Evolutionary conservation across 1,140 invertebrate species (phyloP), one percentile per base, ranked within the genome.

Genomic region (Drosophila nigrodunni): DNA sequence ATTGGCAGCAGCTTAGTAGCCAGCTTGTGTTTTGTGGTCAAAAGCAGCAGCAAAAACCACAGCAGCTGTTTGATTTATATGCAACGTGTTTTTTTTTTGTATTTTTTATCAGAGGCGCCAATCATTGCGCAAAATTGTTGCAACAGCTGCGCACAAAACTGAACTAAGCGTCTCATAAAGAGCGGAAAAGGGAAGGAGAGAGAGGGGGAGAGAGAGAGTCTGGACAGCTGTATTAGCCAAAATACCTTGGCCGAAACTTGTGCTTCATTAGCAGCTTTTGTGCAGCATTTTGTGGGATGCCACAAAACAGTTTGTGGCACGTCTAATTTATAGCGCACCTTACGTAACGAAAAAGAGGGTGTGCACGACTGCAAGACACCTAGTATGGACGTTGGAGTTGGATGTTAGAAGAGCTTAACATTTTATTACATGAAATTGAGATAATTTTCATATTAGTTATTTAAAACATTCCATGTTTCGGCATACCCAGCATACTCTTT

Each of bases 41-140:
- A 34, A 43, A 62, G 59, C 25, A 30, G 25, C 25, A 9, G 7
- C n/a, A n/a, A 34, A 44, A 57, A 46, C 58, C 58, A 44, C 67
- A 75, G 46, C 73, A 75, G 73, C 60, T 72, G 73, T 65, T 75
- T 75, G 73, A 75, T 72, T 75, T 65, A 75, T 75, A 64, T 59
- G 59, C 73, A 75, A 58, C 35, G 7, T 57, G 15, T 3, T 30
- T 25, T 46, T 46, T n/a, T 46, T n/a, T n/a, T 60, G 13, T 35
- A 7, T 58, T 30, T 47, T 58, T 67, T 67, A 73, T 67, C 62
- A 73, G 25, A 30, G 64, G 35, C 37, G 25, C 59, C 59, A 71
- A 71, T 39, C 49, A 43, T 55, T 62, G 43, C 60, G 37, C 52
- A 41, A 59, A 74, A 70, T 50, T 70, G 44, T 61, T 74, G 65